Base-by-base conservation (phyloP, 2,797 vertebrate species). In the Fundulus diaphanus region DNA sequence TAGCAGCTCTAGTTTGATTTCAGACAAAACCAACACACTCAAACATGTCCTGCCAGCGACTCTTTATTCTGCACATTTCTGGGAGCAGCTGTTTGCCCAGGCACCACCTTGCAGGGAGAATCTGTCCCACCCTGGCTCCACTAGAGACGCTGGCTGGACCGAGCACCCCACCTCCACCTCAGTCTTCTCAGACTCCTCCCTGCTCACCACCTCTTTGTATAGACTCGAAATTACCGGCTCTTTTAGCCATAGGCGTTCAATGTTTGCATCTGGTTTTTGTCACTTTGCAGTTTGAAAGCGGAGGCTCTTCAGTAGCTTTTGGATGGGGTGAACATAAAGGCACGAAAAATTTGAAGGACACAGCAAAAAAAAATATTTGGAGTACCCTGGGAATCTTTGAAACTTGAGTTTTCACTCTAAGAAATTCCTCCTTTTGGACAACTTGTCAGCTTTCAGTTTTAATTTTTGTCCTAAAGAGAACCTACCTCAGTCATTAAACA, bases 401-500 rank as follows among this genome's bases (percentile, higher is more conserved):
- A 37, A 4, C 33, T 63, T 63, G 61, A 63, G 61, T 35, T 42
- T 20, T 40, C 7, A 7, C 46, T 33, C 66, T 90, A 85, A 88
- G 83, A 89, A 92, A 89, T 86, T 86, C 86, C 87, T 87, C 67
- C 81, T 90, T 89, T 91, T 86, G 78, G 87, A 83, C 83, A 87
- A 79, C 85, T 78, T 83, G 89, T 86, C 82, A 72, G 65, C 85
- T 89, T 88, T 90, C 84, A 79, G 82, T 91, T 90, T 89, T 89
- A 87, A 54, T 85, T 92, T n/a, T 93, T 89, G 83, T 92, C 90
- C 93, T 94, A 86, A 91, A 94, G 90, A 95, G 87, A 94, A 95
- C 93, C 95, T 96, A 96, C 95, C 95, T 96, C 95, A 96, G 94
- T 95, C 94, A 94, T 92, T 90, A 90, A 87, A 90, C 61, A 89